phyloP scores from a whole-genome alignment of 2,797 vertebrate genomes.

The Coreius guichenoti region DNA sequence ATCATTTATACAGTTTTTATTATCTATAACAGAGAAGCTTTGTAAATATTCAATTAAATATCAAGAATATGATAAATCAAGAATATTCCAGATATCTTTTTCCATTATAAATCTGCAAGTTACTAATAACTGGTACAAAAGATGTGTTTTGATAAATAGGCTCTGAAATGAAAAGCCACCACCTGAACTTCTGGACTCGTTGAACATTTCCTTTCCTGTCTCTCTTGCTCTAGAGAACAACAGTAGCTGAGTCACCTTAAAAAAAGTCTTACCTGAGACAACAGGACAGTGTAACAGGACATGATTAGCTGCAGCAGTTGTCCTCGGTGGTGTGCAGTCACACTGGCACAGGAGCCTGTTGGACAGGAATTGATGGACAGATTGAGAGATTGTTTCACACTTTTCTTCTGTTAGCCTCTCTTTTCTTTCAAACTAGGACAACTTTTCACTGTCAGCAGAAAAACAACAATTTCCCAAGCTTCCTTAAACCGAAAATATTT shows the following conservation, averaged over 20 bases:
- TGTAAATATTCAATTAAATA: not conserved
- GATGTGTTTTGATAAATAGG: not conserved
- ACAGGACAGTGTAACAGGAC: constrained; percentile 56
- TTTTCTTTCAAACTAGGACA: constrained; percentile 39
- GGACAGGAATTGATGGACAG: constrained; percentile 51
- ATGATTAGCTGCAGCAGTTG: constrained; percentile 60
- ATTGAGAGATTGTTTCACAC: constrained; percentile 34
- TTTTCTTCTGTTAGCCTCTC: constrained; percentile 35
- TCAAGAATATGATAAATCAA: not conserved
- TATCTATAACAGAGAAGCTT: not conserved
- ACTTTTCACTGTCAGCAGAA: constrained; percentile 47
- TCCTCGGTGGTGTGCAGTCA: constrained; percentile 58
- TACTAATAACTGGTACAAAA: not conserved
- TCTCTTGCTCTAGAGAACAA: constrained; percentile 68
- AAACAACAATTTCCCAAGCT: not conserved
- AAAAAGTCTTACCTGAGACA: constrained; percentile 60
- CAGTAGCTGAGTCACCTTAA: constrained; percentile 68
- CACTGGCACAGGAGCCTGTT: constrained; percentile 52
- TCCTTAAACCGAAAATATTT: not conserved
- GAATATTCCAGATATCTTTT: not conserved
- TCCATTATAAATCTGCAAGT: not conserved
- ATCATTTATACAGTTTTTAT: not conserved
- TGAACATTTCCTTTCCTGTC: not conserved
- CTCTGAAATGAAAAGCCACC: not conserved
- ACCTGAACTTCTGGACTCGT: not conserved